phyloP scores from a whole-genome alignment of 2,797 vertebrate genomes.

The Gymnothorax javanicus region DNA sequence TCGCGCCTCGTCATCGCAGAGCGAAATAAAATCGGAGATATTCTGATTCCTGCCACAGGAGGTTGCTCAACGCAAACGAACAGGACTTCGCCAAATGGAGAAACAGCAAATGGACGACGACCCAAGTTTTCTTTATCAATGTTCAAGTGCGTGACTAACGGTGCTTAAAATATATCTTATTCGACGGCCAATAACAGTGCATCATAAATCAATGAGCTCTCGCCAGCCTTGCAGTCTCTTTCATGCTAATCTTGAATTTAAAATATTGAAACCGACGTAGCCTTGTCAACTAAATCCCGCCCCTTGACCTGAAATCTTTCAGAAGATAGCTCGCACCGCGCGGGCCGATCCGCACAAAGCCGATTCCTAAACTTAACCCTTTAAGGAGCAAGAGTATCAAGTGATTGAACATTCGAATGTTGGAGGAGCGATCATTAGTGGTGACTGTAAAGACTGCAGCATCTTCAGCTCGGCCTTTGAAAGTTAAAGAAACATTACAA shows the following conservation, averaged over 20 bases:
- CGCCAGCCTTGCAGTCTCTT: background rate
- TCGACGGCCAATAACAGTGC: background rate
- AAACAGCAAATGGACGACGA: background rate
- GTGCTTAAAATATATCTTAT: too few relatives aligned
- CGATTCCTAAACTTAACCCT: background rate
- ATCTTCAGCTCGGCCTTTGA: too few relatives aligned
- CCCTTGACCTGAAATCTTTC: background rate
- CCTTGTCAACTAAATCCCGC: background rate
- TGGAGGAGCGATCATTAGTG: too few relatives aligned
- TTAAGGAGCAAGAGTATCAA: too few relatives aligned
- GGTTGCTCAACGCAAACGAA: conserved; percentile 16
- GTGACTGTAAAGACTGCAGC: too few relatives aligned
- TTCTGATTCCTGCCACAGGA: conserved; percentile 23
- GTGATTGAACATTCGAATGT: too few relatives aligned
- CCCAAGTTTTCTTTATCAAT: too few relatives aligned
- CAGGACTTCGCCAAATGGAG: background rate
- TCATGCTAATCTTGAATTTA: background rate
- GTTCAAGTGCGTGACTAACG: too few relatives aligned
- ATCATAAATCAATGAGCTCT: background rate
- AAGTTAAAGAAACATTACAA: too few relatives aligned
- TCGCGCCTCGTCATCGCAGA: background rate
- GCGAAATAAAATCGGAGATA: background rate
- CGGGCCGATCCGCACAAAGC: background rate
- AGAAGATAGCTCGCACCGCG: background rate
- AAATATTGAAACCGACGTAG: background rate